Evolutionary conservation across 2,888 invertebrate genomes (phyloP), one percentile per base, ranked within the genome.

Genomic region (Sesia apiformis): DNA sequence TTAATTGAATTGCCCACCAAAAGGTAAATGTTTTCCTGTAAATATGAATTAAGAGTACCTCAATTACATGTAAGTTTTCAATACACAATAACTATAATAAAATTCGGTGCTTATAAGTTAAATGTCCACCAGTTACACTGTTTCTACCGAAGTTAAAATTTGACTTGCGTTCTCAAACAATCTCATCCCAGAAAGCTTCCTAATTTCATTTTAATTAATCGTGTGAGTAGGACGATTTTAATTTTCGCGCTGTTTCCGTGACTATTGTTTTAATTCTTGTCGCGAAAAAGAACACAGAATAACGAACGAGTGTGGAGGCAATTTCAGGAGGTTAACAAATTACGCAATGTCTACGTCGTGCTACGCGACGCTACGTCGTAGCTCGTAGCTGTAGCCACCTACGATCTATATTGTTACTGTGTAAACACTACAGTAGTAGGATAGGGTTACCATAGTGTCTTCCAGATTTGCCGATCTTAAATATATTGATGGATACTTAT

Each of bases 271-370:
- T 66, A 66, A 63, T 63, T 61, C 63, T 57, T 62, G 63, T 65
- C 62, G 58, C 58, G 62, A 67, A 69, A 70, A 72, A 64, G 67
- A 67, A 66, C n/a, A 65, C 56, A 55, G 57, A 53, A 59, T 56
- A 59, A 46, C 8, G 46, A 63, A 67, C 65, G 62, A 69, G 63
- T 66, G 70, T 68, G 65, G 73, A 76, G 75, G 78, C 77, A 77
- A 83, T 84, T 81, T 70, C 74, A 73, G 74, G 74, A 74, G 72
- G 80, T 78, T 83, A 84, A 85, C 84, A 84, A 84, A 85, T 84
- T 80, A 81, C 76, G 76, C 74, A 81, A 73, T 73, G 77, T 78
- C 77, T 76, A 75, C 76, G 69, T 62, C 59, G 69, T 65, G 73
- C 5, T 40, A 39, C 46, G 52, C 41, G 52, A 38, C 40, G 51